A percentile compares a stretch with the other conserved stretches of the same genome.
Conservation (phyloP, 64 coral and sea anemone genomes). For the Dendrophyllia cribrosa region DNA sequence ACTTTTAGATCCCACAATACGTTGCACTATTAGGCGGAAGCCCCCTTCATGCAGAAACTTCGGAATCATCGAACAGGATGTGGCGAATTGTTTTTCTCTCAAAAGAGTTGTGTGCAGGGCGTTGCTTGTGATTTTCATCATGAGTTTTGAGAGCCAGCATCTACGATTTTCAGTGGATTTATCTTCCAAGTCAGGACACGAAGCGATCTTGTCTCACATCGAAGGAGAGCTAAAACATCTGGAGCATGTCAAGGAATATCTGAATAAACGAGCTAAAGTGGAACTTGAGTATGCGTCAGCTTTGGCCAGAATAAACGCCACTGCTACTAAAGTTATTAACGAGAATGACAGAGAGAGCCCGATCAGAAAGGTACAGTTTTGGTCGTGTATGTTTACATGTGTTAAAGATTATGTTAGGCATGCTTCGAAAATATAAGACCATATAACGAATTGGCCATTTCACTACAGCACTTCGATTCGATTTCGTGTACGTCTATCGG, state of each 20-base stretch:
- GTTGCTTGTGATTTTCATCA: background rate
- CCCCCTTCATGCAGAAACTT: background rate
- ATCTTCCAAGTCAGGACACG: conserved; percentile 79
- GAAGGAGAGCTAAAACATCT: conserved; percentile 85
- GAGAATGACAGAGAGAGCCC: conserved; percentile 70
- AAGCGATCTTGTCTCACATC: conserved; percentile 79
- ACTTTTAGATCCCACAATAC: conserved; percentile 20
- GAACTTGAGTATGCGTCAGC: conserved; percentile 87
- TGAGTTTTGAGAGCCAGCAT: conserved; percentile 28
- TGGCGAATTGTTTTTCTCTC: conserved; percentile 10
- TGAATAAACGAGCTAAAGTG: conserved; percentile 73
- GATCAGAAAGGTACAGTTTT: conserved; percentile 74
- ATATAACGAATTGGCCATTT: no score
- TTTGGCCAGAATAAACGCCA: conserved; percentile 75
- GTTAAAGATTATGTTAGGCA: background rate
- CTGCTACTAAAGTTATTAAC: conserved; percentile 56
- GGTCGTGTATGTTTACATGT: background rate
- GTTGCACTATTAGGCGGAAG: conserved; percentile 31
- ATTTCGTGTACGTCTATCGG: background rate
- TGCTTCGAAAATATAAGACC: background rate
- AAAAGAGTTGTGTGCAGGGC: background rate
- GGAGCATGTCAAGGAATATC: conserved; percentile 79
- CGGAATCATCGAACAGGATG: background rate
- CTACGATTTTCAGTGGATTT: conserved; percentile 82
- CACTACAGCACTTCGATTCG: background rate